Conservation (phyloP, 2,113 vertebrate species). For the Brachirus orientalis region DNA sequence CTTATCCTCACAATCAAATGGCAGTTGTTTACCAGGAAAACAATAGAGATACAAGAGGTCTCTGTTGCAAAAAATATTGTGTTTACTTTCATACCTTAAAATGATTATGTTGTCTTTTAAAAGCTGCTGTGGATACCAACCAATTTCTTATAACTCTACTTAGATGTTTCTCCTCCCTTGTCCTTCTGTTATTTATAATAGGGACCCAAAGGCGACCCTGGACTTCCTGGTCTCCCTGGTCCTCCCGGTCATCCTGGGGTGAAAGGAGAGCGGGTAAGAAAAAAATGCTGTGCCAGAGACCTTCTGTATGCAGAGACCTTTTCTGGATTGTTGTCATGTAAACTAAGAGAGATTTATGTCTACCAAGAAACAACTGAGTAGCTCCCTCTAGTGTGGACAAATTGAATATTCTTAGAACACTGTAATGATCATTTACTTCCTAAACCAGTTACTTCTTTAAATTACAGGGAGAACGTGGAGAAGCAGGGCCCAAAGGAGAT, state of each 20-base stretch:
- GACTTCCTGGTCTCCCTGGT: conserved; percentile 91
- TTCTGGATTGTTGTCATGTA: conserved; percentile 24
- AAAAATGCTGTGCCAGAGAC: conserved; percentile 3
- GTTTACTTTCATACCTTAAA: too few species aligned
- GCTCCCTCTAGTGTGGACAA: conserved; percentile 52
- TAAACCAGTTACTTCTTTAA: conserved; percentile 21
- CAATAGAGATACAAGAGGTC: too few species aligned
- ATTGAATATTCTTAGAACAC: not conserved
- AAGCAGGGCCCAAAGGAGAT: conserved; percentile 91
- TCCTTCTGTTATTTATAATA: conserved; percentile 62
- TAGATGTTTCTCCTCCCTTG: conserved; percentile 3
- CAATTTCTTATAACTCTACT: not conserved
- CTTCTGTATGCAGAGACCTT: not conserved
- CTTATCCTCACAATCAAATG: not conserved
- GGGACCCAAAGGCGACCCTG: conserved; percentile 90
- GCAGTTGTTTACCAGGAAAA: not conserved
- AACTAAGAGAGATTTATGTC: conserved; percentile 11
- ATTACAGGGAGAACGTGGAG: conserved; percentile 88
- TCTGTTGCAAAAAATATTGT: too few species aligned
- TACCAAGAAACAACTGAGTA: conserved; percentile 18
- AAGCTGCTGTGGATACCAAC: not conserved
- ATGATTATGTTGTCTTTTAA: not conserved
- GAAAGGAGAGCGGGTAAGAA: conserved; percentile 93
- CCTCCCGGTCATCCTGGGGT: conserved; percentile 88
- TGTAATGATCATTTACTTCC: not conserved